Evolutionary conservation across 2,113 vertebrate species (phyloP).

Genomic region (Opisthocomus hoazin): DNA sequence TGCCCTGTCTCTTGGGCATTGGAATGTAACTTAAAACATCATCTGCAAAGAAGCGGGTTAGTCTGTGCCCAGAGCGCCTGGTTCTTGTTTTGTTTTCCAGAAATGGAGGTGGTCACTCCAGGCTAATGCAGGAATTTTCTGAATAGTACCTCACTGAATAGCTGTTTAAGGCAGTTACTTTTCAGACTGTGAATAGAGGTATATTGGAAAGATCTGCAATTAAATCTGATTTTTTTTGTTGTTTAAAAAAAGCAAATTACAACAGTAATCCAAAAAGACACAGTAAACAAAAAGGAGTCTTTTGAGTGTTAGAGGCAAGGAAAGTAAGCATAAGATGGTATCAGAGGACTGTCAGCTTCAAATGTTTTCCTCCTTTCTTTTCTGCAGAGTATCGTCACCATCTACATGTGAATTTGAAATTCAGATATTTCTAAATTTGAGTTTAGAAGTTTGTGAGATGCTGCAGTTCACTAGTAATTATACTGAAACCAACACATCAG

Average conservation of each 20-base stretch:
- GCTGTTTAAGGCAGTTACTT: background rate
- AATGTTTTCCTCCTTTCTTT: background rate
- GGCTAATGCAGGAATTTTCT: background rate
- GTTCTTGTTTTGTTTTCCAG: conserved; percentile 1
- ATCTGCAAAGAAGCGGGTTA: background rate
- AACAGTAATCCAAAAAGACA: background rate
- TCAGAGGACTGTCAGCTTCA: background rate
- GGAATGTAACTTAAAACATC: conserved; percentile 6
- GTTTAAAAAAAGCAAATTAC: background rate
- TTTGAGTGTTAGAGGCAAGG: background rate
- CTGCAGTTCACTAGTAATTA: background rate
- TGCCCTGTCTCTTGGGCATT: background rate
- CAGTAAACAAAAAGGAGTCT: background rate
- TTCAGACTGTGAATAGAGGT: background rate
- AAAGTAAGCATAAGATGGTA: background rate
- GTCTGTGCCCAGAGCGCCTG: background rate
- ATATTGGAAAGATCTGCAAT: background rate
- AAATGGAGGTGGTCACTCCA: background rate
- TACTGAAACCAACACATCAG: background rate
- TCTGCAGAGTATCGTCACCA: background rate
- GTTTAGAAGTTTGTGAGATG: background rate
- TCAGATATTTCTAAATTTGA: background rate
- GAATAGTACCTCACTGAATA: background rate
- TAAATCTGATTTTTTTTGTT: background rate
- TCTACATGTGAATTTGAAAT: background rate